Evolutionary conservation across 2,888 invertebrate genomes (phyloP), one percentile per base, ranked within the genome.

Genomic region (Morpho achilles): DNA sequence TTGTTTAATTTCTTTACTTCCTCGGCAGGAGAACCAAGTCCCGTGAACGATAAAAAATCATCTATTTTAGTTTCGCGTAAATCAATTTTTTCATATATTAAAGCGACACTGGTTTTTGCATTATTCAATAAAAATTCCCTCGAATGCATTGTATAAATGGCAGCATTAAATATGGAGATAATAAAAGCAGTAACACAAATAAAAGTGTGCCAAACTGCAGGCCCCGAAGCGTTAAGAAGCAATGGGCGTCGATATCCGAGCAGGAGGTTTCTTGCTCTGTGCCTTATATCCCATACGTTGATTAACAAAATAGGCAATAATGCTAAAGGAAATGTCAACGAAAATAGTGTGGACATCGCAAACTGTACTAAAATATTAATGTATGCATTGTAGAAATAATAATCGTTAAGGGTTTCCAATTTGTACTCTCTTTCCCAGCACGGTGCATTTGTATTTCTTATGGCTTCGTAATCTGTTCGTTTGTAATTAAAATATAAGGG

Each of bases 341-440:
- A 16, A 16, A 44, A 53, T n/a, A 53, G 16, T 9, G 58, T 54
- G n/a, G 39, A 16, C 42, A 58, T 40, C 5, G 48, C 58, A 16
- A 58, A 58, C 40, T 58, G 43, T 8, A 53, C 50, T 4, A 39
- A 45, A 53, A 52, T 48, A n/a, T 48, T 22, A 43, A 40, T 42
- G 7, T 59, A 59, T 50, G 10, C 23, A 16, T 53, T 50, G 32
- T 59, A 50, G 23, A 59, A 50, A 47, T 41, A 50, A 4, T 42
- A 7, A 16, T 59, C 54, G 4, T 45, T 50, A 1, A 59, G 40
- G 7, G 50, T 50, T 8, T 53, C 41, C 4, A 59, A 45, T 8
- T 47, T 59, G 50, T 59, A 59, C 45, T 59, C 58, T 7, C 54
- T 54, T 44, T 59, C 54, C 58, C 58, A 59, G 16, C 53, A 46